Conservation (phyloP, 2,888 invertebrate genomes). For the Cephonodes hylas region DNA sequence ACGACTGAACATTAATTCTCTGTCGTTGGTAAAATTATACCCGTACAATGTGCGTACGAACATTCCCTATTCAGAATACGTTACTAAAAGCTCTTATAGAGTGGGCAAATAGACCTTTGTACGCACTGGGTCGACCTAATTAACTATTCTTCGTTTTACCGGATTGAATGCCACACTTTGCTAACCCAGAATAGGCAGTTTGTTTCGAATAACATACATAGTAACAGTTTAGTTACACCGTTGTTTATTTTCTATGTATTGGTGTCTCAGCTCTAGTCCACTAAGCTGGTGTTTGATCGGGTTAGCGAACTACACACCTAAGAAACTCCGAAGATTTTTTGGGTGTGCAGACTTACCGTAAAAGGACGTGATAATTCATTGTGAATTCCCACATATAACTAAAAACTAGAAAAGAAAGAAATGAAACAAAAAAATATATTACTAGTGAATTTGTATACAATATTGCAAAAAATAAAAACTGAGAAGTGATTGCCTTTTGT, state of each 20-base stretch:
- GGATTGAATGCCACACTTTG: background rate
- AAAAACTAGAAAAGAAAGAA: too few species aligned
- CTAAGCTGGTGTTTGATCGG: too few species aligned
- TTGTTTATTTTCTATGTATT: background rate
- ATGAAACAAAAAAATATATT: too few species aligned
- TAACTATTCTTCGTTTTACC: background rate
- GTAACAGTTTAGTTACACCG: background rate
- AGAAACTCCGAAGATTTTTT: too few species aligned
- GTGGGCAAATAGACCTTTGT: background rate
- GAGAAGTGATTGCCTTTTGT: too few species aligned
- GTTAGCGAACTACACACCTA: too few species aligned
- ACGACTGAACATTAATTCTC: background rate
- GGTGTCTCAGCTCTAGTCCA: background rate
- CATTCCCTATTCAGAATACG: background rate
- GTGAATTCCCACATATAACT: too few species aligned
- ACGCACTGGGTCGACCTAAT: background rate
- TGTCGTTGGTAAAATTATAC: background rate
- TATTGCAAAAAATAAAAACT: too few species aligned
- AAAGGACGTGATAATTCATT: too few species aligned
- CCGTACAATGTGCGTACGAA: background rate
- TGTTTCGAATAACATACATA: background rate
- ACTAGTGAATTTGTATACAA: too few species aligned
- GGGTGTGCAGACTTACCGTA: too few species aligned
- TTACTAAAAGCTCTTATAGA: background rate
- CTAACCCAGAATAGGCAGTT: background rate